phyloP scores from a whole-genome alignment of 92 coral and sea anemone genomes.

The Galaxea fascicularis region DNA sequence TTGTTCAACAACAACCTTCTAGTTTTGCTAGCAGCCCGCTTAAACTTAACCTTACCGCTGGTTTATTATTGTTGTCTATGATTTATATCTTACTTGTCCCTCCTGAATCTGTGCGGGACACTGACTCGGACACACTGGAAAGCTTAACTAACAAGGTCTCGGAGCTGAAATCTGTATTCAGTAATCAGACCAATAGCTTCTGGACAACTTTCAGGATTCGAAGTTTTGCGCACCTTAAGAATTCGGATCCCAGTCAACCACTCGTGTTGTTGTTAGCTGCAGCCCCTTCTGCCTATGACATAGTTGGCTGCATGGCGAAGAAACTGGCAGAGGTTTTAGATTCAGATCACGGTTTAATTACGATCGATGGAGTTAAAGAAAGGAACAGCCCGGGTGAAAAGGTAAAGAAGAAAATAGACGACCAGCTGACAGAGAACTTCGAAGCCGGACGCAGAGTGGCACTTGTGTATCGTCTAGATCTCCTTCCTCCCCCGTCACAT shows the following conservation, averaged over 20 bases:
- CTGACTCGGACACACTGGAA: constrained; percentile 35
- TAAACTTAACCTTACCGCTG: no score
- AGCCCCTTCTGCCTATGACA: constrained; percentile 62
- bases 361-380: constrained; percentile 36
- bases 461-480: constrained; percentile 72
- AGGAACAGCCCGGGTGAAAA: constrained; percentile 30
- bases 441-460: constrained; percentile 67
- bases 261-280: constrained; percentile 80
- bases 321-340: constrained; percentile 67
- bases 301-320: constrained; percentile 79
- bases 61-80: not conserved
- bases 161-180: constrained; percentile 54
- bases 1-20: no score
- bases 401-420: constrained; percentile 67
- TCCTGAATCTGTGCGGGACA: not conserved
- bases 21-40: no score
- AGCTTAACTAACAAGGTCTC: constrained; percentile 55
- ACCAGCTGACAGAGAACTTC: constrained; percentile 44
- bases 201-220: constrained; percentile 67
- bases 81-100: not conserved
- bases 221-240: constrained; percentile 66
- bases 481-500: constrained; percentile 78
- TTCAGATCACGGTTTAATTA: constrained; percentile 23
- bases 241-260: constrained; percentile 66
- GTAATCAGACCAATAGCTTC: constrained; percentile 76